Evolutionary conservation across 2,888 invertebrate species (phyloP).

Genomic region (Psylliodes chrysocephalus): DNA sequence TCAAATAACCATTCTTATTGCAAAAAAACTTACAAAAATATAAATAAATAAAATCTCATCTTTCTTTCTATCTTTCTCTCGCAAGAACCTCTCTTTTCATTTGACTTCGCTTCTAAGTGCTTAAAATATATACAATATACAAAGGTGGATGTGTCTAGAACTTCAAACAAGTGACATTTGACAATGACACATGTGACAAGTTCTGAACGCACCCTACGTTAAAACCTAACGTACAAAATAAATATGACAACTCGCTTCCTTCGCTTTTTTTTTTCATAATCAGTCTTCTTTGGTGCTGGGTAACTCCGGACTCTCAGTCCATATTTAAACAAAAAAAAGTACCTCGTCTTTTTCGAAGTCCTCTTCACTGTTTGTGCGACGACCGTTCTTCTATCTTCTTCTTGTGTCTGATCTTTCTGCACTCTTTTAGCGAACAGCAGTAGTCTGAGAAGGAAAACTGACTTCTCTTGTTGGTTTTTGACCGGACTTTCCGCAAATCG

Average conservation of each 20-base stretch:
- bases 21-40: slow-evolving; percentile 44
- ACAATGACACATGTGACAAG: background rate
- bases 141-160: slow-evolving; percentile 9
- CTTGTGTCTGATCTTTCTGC: slow-evolving; percentile 52
- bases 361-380: slow-evolving; percentile 32
- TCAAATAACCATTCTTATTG: slow-evolving; percentile 38
- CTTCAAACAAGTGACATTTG: background rate
- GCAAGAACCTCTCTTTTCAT: slow-evolving; percentile 21
- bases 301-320: slow-evolving; percentile 61
- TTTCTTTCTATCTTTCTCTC: slow-evolving; percentile 7
- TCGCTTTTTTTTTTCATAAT: slow-evolving; percentile 42
- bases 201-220: slow-evolving; percentile 11
- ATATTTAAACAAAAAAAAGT: slow-evolving; percentile 30
- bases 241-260: slow-evolving; percentile 57
- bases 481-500: slow-evolving; percentile 51
- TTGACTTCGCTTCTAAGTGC: slow-evolving; percentile 35
- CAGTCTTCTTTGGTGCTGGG: slow-evolving; percentile 71
- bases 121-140: slow-evolving; percentile 36
- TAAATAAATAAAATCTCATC: slow-evolving; percentile 44
- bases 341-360: slow-evolving; percentile 11
- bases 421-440: slow-evolving; percentile 60
- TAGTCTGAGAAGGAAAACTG: slow-evolving; percentile 63
- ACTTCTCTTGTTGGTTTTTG: slow-evolving; percentile 62
- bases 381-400: slow-evolving; percentile 44
- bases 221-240: slow-evolving; percentile 49